Base-by-base conservation (phyloP, 37 sponge, comb jelly and placozoan species). In the Cladorhizidae sp. region DNA sequence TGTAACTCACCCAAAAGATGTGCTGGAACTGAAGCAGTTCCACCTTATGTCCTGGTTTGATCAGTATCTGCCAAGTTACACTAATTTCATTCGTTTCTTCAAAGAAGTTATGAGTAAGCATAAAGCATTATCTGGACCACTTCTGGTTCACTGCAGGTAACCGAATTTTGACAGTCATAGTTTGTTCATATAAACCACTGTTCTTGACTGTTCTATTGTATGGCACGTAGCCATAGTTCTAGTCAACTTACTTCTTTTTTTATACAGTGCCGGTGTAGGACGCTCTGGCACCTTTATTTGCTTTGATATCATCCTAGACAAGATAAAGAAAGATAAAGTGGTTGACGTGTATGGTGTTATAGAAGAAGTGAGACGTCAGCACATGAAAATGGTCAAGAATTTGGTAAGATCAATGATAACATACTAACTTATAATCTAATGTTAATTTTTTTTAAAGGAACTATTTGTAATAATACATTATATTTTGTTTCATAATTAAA, bases 31-130 rank as follows among this genome's bases (percentile, higher is more conserved):
- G 59, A 73, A 32, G 25, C 93, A 93, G 55, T 85, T 76, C 68
- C 93, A 93, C 78, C 89, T 89, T 71, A 85, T 59, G 37, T 57
- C 73, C 35, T 95, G 95, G 95, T 89, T 89, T 39, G 92, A 95
- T 41, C 92, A 90, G 15, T 87, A 87, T n/a, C 84, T 93, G 17
- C 94, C 94, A 5, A 67, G 81, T 54, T 86, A 85, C 69, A 70
- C 82, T 41, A 75, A 69, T 17, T 63, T 82, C 18, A 36, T 80
- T 23, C 72, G 84, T 20, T 93, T 78, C 61, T 72, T 79, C 25
- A 45, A 67, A 39, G 50, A 74, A 28, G 83, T 89, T 29, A 79
- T 58, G 41, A 28, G 45, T 15, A 22, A 69, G 31, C 58, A 74
- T 32, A 40, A 76, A 25, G 23, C 29, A 21, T 36, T 29, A 36